phyloP scores from a whole-genome alignment of 2,888 invertebrate species.

The Drosophila mimica region DNA sequence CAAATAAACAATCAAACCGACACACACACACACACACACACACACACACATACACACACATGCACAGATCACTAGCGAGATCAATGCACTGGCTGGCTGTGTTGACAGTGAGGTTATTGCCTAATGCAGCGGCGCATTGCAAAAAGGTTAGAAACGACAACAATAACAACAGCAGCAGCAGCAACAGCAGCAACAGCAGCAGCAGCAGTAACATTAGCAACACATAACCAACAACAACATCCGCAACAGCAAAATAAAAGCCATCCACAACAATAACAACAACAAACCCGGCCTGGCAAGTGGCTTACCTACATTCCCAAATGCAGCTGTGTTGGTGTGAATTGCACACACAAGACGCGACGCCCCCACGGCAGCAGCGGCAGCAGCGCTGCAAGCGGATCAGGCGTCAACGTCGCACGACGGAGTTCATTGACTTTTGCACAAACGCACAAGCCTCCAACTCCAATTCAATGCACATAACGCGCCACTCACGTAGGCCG shows the following conservation, averaged over 20 bases:
- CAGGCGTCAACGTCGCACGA: constrained; percentile 51
- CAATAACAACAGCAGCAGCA: constrained; percentile 18
- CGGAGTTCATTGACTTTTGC: constrained; percentile 78
- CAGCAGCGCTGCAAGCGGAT: constrained; percentile 55
- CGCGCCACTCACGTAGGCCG: constrained; percentile 77
- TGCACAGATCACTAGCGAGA: constrained; percentile 59
- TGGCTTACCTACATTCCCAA: constrained; percentile 81
- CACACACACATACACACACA: constrained; percentile 3
- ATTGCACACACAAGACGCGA: constrained; percentile 65
- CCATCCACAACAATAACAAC: constrained; percentile 20
- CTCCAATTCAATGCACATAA: constrained; percentile 76
- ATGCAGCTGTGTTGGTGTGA: constrained; percentile 66
- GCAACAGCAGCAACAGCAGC: constrained; percentile 21
- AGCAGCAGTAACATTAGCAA: constrained; percentile 32
- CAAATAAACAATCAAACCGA: constrained; percentile 1
- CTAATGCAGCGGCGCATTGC: constrained; percentile 71
- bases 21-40: background rate
- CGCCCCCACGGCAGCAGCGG: constrained; percentile 58
- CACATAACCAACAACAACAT: constrained; percentile 35
- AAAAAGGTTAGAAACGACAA: constrained; percentile 74
- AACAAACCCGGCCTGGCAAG: constrained; percentile 62
- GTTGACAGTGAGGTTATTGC: constrained; percentile 75
- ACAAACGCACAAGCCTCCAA: constrained; percentile 79
- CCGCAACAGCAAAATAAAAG: constrained; percentile 24
- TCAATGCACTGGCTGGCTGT: constrained; percentile 63